phyloP scores from a whole-genome alignment of 2,797 vertebrate species.

The Neosilurus hyrtlii region DNA sequence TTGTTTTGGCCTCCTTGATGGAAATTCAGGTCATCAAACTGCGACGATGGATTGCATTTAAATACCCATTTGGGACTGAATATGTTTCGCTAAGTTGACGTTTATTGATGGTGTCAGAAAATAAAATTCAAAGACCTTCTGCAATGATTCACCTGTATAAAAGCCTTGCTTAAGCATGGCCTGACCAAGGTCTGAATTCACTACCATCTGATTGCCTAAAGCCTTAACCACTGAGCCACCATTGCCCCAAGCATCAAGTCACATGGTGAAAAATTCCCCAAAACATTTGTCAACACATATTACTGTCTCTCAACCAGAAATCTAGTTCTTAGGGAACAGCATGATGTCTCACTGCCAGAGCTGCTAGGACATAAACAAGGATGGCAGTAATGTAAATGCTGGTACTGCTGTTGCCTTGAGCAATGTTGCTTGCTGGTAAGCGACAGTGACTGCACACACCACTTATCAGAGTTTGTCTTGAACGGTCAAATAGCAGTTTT shows the following conservation, averaged over 20 bases:
- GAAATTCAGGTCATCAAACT: background rate
- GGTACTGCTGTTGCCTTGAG: background rate
- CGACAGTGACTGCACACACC: background rate
- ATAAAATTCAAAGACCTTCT: background rate
- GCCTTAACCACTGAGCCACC: background rate
- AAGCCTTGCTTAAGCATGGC: background rate
- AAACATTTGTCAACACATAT: background rate
- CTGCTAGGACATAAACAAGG: background rate
- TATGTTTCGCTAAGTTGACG: background rate
- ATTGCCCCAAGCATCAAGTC: background rate
- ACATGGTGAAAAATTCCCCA: background rate
- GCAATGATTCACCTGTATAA: background rate
- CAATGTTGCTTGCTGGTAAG: background rate
- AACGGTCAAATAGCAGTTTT: conserved; percentile 2
- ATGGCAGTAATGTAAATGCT: background rate
- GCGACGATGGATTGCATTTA: background rate
- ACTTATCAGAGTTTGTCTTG: background rate
- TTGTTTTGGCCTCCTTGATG: background rate
- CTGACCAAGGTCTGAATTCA: background rate
- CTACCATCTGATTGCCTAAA: background rate
- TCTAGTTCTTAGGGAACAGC: background rate
- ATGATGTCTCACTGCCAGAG: background rate
- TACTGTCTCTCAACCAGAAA: background rate
- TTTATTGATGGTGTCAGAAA: background rate
- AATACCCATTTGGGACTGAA: background rate